Base-by-base conservation (phyloP, 1,140 invertebrate genomes). In the Euura saliciscinereae region DNA sequence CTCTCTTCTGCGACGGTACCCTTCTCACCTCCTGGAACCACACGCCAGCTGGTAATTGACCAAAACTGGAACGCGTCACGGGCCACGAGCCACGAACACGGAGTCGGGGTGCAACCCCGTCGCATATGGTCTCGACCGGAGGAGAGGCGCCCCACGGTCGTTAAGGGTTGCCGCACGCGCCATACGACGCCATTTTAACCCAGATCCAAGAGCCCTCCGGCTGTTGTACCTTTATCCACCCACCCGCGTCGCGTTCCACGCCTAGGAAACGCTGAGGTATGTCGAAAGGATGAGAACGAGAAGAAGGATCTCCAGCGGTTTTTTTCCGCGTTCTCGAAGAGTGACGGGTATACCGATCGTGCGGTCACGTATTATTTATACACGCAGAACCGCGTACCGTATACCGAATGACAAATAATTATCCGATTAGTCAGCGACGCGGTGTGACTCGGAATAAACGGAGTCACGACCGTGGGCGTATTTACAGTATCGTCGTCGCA, bases 171-270 rank as follows among this genome's bases (percentile, higher is more conserved):
- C 51, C 51, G 51, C 51, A 59, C 51, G 51, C 51, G 51, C 51
- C 51, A 59, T 8, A 59, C 51, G 51, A 59, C 51, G 51, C 51
- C 51, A 59, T 59, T 8, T 59, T 59, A 59, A 59, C 51, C 51
- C 51, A 59, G 51, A 59, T 59, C 51, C 51, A 59, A 59, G 28
- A 28, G 28, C 28, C 28, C 28, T 28, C 51, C 51, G 6, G 8
- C 51, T 59, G 51, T 59, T 6, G 13, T n/a, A 11, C 51, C 51
- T 8, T 11, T 59, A 59, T 10, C n/a, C 51, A n/a, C 13, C 10
- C 51, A 59, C 51, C 51, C 28, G 28, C 3, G 51, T 59, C 51
- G 51, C 4, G 51, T 3, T 28, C 28, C 28, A 28, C 28, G 28
- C 28, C 28, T 28, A 28, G 28, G 28, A 28, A 28, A 28, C 28